Evolutionary conservation across 1,140 invertebrate genomes (phyloP).

Genomic region (Chelonus insularis): DNA sequence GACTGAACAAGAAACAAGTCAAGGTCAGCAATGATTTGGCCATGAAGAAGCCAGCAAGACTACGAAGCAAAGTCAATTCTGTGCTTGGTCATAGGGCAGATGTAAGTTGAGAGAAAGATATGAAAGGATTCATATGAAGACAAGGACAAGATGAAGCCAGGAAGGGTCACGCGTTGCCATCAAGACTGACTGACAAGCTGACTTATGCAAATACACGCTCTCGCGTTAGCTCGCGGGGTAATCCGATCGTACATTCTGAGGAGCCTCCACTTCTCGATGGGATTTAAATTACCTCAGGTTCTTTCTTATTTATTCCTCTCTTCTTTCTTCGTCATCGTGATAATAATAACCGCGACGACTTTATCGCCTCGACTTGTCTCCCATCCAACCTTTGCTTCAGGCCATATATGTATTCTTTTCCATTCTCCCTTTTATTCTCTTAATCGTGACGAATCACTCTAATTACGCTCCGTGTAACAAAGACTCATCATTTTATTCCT

Average conservation of each 20-base stretch:
- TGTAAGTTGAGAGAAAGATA: neutral
- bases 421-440: neutral
- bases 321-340: constrained; percentile 8
- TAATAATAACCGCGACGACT: constrained; percentile 29
- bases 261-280: constrained; percentile 46
- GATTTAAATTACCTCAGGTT: constrained; percentile 56
- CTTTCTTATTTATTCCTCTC: constrained; percentile 18
- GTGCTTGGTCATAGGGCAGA: constrained; percentile 22
- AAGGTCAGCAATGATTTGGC: constrained; percentile 6
- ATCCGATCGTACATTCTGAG: constrained; percentile 49
- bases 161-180: constrained; percentile 56
- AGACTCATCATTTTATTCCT: constrained; percentile 4
- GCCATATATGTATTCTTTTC: constrained; percentile 9
- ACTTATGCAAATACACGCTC: constrained; percentile 57
- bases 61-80: constrained; percentile 16
- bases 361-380: constrained; percentile 23
- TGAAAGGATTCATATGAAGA: neutral
- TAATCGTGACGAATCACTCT: constrained; percentile 27
- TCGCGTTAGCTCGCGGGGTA: constrained; percentile 38
- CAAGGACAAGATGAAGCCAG: constrained; percentile 45
- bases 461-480: constrained; percentile 15
- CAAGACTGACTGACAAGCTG: constrained; percentile 59
- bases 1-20: constrained; percentile 10
- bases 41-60: neutral
- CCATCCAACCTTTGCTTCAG: constrained; percentile 9